phyloP scores from a whole-genome alignment of 2,888 invertebrate species.

The Seira sanloemensis region DNA sequence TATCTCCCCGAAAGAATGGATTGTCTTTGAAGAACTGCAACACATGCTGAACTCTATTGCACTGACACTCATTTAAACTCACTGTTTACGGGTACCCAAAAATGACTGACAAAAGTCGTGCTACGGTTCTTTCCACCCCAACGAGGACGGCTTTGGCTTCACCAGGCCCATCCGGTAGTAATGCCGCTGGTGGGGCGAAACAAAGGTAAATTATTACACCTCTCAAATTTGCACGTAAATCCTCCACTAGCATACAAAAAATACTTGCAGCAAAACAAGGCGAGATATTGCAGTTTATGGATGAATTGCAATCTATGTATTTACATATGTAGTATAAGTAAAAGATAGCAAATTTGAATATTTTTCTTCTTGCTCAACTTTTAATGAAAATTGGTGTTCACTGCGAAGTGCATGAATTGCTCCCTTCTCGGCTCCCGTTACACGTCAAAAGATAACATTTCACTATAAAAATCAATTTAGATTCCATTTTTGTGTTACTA shows the following conservation, averaged over 20 bases:
- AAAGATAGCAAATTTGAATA: too few relatives aligned
- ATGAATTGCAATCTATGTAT: too few relatives aligned
- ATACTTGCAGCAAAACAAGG: too few relatives aligned
- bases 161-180: conserved; percentile 12
- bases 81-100: conserved; percentile 18
- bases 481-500: neutral
- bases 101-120: conserved; percentile 50
- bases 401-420: too few relatives aligned
- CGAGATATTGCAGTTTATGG: too few relatives aligned
- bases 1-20: neutral
- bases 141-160: neutral
- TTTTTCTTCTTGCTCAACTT: too few relatives aligned
- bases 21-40: conserved; percentile 5
- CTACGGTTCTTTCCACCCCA: conserved; percentile 36
- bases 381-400: too few relatives aligned
- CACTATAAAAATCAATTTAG: neutral
- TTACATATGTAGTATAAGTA: too few relatives aligned
- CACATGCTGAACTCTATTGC: neutral
- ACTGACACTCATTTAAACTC: neutral
- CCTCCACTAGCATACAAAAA: too few relatives aligned
- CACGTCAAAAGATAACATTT: neutral
- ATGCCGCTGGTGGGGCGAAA: conserved; percentile 27
- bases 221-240: neutral
- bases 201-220: too few relatives aligned
- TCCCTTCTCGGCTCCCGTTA: neutral